Percentiles rank a stretch among this genome's conserved stretches.
Evolutionary conservation across 2,113 vertebrate species (phyloP).

Genomic region (Menidia beryllina): DNA sequence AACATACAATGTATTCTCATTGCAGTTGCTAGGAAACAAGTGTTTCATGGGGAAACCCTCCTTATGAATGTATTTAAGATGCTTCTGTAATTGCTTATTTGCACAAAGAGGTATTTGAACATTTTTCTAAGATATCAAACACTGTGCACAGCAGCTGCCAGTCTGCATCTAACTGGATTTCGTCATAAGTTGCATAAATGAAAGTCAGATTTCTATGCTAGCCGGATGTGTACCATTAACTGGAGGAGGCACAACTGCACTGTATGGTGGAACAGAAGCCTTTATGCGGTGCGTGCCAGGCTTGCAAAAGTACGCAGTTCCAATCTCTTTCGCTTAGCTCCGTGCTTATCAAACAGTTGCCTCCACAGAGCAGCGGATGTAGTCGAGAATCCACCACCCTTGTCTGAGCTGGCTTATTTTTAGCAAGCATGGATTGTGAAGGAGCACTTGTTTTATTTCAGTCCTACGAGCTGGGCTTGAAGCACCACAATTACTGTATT

Average conservation of each 20-base stretch:
- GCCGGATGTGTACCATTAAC: neutral
- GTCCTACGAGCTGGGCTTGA: slow-evolving; percentile 69
- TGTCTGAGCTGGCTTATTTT: slow-evolving; percentile 78
- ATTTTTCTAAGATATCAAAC: slow-evolving; percentile 32
- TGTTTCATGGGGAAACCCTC: slow-evolving; percentile 77
- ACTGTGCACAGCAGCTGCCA: neutral
- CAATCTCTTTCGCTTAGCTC: slow-evolving; percentile 49
- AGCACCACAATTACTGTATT: slow-evolving; percentile 73
- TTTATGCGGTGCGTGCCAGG: slow-evolving; percentile 18
- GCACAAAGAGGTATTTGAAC: slow-evolving; percentile 48
- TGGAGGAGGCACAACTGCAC: neutral
- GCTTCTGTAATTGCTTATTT: slow-evolving; percentile 78
- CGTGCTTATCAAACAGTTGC: slow-evolving; percentile 67
- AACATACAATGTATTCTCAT: slow-evolving; percentile 65
- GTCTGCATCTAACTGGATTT: slow-evolving; percentile 1
- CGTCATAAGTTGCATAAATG: neutral
- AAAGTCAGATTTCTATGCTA: slow-evolving; percentile 1
- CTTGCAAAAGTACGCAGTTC: slow-evolving; percentile 30
- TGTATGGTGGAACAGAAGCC: slow-evolving; percentile 30
- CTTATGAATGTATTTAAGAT: slow-evolving; percentile 81
- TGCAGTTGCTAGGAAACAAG: slow-evolving; percentile 86
- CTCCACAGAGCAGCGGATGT: slow-evolving; percentile 66
- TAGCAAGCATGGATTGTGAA: slow-evolving; percentile 75
- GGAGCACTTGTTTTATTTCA: slow-evolving; percentile 80
- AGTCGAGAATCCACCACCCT: slow-evolving; percentile 73